phyloP scores from a whole-genome alignment of 2,888 invertebrate species.

The Hirudinaria manillensis region DNA sequence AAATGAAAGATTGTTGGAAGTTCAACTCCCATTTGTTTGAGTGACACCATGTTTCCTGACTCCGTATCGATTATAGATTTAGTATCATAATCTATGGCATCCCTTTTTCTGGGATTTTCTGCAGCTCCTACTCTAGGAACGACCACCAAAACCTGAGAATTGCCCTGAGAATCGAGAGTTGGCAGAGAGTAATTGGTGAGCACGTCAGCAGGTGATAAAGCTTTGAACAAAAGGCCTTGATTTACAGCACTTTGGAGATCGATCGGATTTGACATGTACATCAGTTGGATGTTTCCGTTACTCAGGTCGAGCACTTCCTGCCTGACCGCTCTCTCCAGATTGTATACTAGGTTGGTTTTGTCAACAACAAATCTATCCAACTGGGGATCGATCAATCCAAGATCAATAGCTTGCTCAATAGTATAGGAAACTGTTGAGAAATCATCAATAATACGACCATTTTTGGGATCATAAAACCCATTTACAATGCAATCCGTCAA shows the following conservation, averaged over 20 bases:
- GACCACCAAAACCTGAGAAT: conserved; percentile 19
- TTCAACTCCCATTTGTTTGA: conserved; percentile 15
- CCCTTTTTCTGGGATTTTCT: conserved; percentile 15
- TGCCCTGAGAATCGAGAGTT: not conserved
- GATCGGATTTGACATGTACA: not conserved
- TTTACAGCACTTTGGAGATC: conserved; percentile 6
- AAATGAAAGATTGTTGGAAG: conserved; percentile 15
- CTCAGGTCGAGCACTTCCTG: conserved; percentile 6
- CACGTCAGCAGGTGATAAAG: conserved; percentile 19
- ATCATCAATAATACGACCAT: conserved; percentile 4
- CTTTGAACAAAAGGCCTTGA: conserved; percentile 23
- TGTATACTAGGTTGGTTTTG: not conserved
- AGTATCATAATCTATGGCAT: conserved; percentile 18
- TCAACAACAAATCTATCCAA: conserved; percentile 27
- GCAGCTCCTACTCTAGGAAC: conserved; percentile 20
- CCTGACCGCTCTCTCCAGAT: conserved; percentile 15
- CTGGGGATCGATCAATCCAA: conserved; percentile 16
- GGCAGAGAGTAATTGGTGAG: conserved; percentile 24
- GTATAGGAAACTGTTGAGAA: conserved; percentile 20
- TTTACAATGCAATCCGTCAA: conserved; percentile 24
- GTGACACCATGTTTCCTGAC: conserved; percentile 3
- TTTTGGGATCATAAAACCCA: not conserved
- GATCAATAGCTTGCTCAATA: conserved; percentile 18
- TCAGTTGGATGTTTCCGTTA: not conserved
- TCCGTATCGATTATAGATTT: conserved; percentile 13